These are phyloP conservation scores for Eufriesea mexicana DNA, from an alignment of 1,140 invertebrate species.

Conservation along the genomic window DNA sequence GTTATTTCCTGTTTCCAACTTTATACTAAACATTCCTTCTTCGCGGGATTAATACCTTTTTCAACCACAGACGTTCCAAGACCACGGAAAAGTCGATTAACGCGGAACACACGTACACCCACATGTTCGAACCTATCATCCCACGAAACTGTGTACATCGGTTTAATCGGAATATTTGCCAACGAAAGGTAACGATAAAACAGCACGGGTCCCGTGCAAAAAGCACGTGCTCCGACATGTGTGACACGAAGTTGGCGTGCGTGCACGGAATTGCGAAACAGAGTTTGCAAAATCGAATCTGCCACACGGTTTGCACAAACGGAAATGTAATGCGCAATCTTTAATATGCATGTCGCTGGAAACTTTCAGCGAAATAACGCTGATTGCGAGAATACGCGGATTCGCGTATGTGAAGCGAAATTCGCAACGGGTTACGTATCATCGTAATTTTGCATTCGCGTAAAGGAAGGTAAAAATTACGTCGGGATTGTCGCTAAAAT, in stretches of 20 bases:
- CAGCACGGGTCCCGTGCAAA: too few relatives aligned
- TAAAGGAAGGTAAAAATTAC: neutral
- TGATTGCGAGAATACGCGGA: neutral
- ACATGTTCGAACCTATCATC: too few relatives aligned
- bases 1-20: too few relatives aligned
- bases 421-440: neutral
- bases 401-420: neutral
- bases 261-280: neutral
- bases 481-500: neutral
- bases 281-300: neutral
- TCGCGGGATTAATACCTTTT: too few relatives aligned
- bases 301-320: neutral
- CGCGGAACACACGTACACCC: too few relatives aligned
- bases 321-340: neutral
- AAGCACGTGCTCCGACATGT: neutral
- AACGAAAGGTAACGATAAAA: neutral
- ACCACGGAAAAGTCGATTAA: too few relatives aligned
- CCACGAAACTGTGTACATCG: neutral
- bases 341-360: slow-evolving; percentile 18
- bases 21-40: too few relatives aligned
- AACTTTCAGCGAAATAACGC: neutral
- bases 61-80: too few relatives aligned
- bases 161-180: neutral
- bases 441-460: neutral
- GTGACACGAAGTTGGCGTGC: neutral